Base-by-base conservation (phyloP, 2,888 invertebrate genomes). In the Callosobruchus maculatus region DNA sequence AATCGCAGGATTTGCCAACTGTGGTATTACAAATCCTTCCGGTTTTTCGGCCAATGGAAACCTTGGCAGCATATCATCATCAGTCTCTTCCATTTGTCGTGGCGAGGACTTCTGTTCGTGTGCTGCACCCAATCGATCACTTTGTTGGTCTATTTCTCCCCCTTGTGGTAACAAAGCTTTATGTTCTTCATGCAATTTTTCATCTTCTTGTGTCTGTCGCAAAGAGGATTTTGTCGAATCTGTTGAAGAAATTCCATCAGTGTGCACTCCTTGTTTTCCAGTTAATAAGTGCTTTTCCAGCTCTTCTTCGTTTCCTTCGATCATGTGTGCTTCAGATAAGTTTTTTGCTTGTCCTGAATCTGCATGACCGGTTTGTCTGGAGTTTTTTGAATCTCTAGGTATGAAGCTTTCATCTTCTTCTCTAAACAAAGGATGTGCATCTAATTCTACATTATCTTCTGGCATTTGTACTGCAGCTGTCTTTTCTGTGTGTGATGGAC, bases 1-100 rank as follows among this genome's bases (percentile, higher is more conserved):
- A 7, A 77, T 73, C 49, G 74, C 75, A 30, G 76, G 76, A 73
- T 77, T 77, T 20, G 21, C 4, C 18, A 69, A 5, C 31, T 77
- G 76, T 18, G 72, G 76, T 2, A 77, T 21, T 9, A 75, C 20
- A 20, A 71, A 68, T 21, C 72, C 71, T 13, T 31, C 68, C 0
- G 74, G n/a, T 13, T 74, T 67, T 49, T 49, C 18, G 13, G 18
- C 49, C 68, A 68, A 21, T 21, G 68, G 68, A n/a, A 18, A 22
- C 20, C 68, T 21, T 9, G 68, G 68, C 9, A 22, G 9, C 21
- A 68, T 9, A 21, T 21, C 22, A 18, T 20, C 68, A 13, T 72
- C 30, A n/a, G n/a, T n/a, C 0, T 73, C 76, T 30, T 22, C 1
- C 49, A 49, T 49, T 18, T 49, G 49, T 49, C 49, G 49, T 49